Percentiles rank a stretch among this genome's conserved stretches.
Conservation (phyloP, 2,113 vertebrate species). For the Charina bottae region DNA sequence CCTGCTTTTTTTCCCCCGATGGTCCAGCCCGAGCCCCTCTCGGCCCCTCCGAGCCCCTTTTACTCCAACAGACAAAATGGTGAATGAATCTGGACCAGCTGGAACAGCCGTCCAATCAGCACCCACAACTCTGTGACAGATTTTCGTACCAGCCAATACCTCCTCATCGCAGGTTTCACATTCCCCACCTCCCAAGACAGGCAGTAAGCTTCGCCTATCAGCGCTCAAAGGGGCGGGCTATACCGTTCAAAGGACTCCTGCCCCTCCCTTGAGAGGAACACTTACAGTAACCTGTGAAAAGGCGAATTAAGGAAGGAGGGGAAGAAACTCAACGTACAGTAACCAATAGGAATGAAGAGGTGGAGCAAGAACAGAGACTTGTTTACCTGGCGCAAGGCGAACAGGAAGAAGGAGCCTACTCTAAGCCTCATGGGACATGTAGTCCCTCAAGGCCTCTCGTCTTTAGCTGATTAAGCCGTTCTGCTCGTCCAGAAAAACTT, state of each 20-base stretch:
- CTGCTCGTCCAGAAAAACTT: not conserved
- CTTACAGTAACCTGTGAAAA: slow-evolving; percentile 88
- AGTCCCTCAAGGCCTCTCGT: slow-evolving; percentile 49
- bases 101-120: slow-evolving; percentile 82
- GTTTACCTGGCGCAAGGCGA: slow-evolving; percentile 79
- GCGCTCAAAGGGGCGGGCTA: slow-evolving; percentile 19
- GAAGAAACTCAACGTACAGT: slow-evolving; percentile 74
- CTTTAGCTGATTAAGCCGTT: not conserved
- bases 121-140: slow-evolving; percentile 77
- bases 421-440: slow-evolving; percentile 62
- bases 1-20: slow-evolving; percentile 52
- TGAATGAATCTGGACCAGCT: slow-evolving; percentile 98
- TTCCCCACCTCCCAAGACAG: slow-evolving; percentile 50
- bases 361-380: slow-evolving; percentile 67
- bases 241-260: not conserved
- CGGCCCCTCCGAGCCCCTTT: slow-evolving; percentile 77
- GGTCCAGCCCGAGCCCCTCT: slow-evolving; percentile 63
- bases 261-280: slow-evolving; percentile 58
- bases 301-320: slow-evolving; percentile 50
- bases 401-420: slow-evolving; percentile 9
- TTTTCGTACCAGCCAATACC: slow-evolving; percentile 75
- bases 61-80: slow-evolving; percentile 98
- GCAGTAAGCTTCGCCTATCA: slow-evolving; percentile 71
- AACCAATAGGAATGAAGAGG: slow-evolving; percentile 80
- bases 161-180: slow-evolving; percentile 46